Conservation (phyloP, 1,140 invertebrate genomes). For the Drosophila tsacasi region DNA sequence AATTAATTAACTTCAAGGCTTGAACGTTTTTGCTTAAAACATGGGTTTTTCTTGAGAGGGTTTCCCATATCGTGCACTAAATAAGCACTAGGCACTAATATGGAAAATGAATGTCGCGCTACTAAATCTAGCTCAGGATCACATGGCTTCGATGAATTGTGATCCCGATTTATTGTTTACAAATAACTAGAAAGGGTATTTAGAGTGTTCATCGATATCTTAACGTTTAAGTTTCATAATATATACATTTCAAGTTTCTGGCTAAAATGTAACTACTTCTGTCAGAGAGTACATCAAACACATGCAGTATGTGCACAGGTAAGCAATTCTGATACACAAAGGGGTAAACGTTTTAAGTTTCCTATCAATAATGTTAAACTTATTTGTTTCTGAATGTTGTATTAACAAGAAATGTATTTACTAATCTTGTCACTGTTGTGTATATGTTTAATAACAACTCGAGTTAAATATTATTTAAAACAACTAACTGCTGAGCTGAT, state of each 20-base stretch:
- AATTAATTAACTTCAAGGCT: conserved; percentile 55
- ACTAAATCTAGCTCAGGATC: neutral
- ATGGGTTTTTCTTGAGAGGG: conserved; percentile 14
- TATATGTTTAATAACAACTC: conserved; percentile 4
- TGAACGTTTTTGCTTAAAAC: conserved; percentile 20
- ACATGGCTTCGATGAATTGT: neutral
- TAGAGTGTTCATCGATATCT: neutral
- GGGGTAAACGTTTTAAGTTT: neutral
- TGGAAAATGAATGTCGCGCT: neutral
- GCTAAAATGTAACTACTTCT: neutral
- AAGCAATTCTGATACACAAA: neutral
- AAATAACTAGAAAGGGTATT: neutral
- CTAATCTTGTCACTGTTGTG: neutral
- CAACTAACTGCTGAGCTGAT: conserved; percentile 52
- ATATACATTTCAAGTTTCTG: too few species aligned
- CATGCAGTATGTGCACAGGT: neutral
- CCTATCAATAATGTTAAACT: neutral
- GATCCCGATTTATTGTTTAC: neutral
- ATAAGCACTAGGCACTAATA: neutral
- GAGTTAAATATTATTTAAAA: conserved; percentile 22
- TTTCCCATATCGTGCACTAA: neutral
- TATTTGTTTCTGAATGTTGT: neutral
- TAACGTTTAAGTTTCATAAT: neutral
- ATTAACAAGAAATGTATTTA: neutral
- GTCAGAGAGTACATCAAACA: neutral